phyloP scores from a whole-genome alignment of 2,113 vertebrate species.

The Casuarius casuarius region DNA sequence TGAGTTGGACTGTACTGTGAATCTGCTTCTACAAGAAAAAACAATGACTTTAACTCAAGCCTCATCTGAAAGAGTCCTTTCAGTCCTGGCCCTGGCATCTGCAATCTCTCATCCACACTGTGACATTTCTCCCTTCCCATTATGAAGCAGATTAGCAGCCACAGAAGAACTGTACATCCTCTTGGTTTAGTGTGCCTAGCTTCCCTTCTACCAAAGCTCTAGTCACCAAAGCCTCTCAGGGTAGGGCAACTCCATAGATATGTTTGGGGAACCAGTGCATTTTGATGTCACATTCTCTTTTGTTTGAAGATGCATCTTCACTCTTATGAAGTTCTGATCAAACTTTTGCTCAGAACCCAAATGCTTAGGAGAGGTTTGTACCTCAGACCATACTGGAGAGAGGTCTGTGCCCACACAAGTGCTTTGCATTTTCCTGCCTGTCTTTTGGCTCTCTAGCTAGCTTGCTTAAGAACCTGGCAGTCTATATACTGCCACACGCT shows the following conservation, averaged over 20 bases:
- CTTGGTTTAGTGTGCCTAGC: neutral
- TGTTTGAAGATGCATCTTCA: neutral
- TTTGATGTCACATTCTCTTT: neutral
- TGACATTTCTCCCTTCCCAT: neutral
- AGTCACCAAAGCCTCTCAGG: neutral
- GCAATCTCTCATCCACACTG: neutral
- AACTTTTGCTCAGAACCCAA: neutral
- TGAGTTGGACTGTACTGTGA: neutral
- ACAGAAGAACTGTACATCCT: neutral
- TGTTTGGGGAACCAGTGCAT: neutral
- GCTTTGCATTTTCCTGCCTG: neutral
- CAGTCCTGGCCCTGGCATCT: neutral
- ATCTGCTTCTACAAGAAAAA: neutral
- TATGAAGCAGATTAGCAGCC: neutral
- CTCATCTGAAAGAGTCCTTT: neutral
- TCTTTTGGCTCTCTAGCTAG: rapidly evolving
- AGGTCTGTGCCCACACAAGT: rapidly evolving
- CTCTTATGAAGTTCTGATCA: neutral
- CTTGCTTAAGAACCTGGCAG: neutral
- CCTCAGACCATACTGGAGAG: neutral
- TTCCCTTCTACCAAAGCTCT: neutral
- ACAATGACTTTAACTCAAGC: neutral
- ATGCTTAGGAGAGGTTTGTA: neutral
- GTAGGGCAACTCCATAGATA: rapidly evolving
- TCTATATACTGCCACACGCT: too few species aligned